Evolutionary conservation across 2,797 vertebrate genomes (phyloP).

Genomic region (Centroberyx gerrardi): DNA sequence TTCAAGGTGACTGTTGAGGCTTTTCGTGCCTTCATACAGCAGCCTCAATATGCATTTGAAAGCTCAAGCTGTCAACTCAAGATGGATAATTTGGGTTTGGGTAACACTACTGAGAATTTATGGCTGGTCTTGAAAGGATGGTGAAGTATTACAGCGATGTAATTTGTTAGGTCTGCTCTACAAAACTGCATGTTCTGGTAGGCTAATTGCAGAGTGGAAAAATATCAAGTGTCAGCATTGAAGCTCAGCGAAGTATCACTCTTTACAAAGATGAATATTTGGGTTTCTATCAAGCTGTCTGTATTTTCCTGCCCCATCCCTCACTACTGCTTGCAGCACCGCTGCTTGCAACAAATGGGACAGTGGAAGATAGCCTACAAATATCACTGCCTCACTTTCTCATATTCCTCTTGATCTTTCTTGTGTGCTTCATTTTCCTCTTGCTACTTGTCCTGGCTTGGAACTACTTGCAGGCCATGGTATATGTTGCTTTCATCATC

Average conservation of each 20-base stretch:
- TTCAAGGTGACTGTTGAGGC: conserved; percentile 66
- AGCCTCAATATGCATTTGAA: conserved; percentile 35
- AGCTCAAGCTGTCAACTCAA: conserved; percentile 22
- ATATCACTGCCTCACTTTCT: not conserved
- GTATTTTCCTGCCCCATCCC: not conserved
- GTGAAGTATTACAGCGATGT: conserved; percentile 28
- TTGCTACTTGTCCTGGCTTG: not conserved
- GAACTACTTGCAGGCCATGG: not conserved
- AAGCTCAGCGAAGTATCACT: conserved; percentile 16
- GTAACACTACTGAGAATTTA: conserved; percentile 35
- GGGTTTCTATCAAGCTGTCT: conserved; percentile 10
- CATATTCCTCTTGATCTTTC: not conserved
- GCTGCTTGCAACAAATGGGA: not conserved
- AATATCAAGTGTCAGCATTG: conserved; percentile 8
- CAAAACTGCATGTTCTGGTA: conserved; percentile 24
- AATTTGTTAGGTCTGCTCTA: conserved; percentile 30
- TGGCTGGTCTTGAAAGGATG: conserved; percentile 26
- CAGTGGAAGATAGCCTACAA: too few species aligned
- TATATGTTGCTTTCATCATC: not conserved
- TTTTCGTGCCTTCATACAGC: conserved; percentile 1
- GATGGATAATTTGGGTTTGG: conserved; percentile 30
- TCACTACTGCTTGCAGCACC: not conserved
- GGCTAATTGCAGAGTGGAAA: conserved; percentile 36
- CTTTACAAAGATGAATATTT: conserved; percentile 11
- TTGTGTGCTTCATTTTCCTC: not conserved